These are phyloP conservation scores for Connochaetes taurinus DNA, from an alignment of 2,113 vertebrate genomes.

Conservation along the genomic window DNA sequence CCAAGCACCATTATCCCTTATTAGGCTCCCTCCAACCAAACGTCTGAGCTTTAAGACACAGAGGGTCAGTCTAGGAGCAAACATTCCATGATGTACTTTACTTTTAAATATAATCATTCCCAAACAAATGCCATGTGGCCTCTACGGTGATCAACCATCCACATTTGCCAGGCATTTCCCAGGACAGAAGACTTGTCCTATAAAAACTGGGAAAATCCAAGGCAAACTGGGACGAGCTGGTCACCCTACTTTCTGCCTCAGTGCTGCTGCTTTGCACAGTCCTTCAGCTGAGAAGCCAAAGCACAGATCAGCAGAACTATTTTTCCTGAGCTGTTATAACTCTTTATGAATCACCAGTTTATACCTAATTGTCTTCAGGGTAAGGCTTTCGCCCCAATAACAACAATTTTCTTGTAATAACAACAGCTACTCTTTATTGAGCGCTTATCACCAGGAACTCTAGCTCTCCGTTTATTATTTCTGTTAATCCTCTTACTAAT, in stretches of 20 bases:
- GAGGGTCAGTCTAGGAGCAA: not conserved
- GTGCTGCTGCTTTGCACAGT: not conserved
- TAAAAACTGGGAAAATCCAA: not conserved
- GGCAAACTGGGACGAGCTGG: not conserved
- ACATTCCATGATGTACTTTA: not conserved
- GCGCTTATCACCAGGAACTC: not conserved
- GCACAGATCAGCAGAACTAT: not conserved
- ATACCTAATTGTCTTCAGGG: not conserved
- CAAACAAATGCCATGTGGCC: not conserved
- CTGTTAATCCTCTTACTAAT: not conserved
- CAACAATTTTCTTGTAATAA: not conserved
- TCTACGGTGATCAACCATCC: not conserved
- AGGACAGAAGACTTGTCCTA: not conserved
- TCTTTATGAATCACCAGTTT: not conserved
- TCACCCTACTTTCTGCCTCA: not conserved
- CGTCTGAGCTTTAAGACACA: not conserved
- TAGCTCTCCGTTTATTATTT: not conserved
- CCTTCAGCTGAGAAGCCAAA: not conserved
- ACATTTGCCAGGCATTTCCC: not conserved
- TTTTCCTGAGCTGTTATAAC: not conserved
- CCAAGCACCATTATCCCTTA: not conserved
- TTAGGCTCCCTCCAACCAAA: not conserved
- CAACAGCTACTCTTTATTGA: not conserved
- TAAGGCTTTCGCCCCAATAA: not conserved
- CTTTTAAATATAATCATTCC: not conserved